phyloP scores from a whole-genome alignment of 2,888 invertebrate species.

The Anthophora plumipes region DNA sequence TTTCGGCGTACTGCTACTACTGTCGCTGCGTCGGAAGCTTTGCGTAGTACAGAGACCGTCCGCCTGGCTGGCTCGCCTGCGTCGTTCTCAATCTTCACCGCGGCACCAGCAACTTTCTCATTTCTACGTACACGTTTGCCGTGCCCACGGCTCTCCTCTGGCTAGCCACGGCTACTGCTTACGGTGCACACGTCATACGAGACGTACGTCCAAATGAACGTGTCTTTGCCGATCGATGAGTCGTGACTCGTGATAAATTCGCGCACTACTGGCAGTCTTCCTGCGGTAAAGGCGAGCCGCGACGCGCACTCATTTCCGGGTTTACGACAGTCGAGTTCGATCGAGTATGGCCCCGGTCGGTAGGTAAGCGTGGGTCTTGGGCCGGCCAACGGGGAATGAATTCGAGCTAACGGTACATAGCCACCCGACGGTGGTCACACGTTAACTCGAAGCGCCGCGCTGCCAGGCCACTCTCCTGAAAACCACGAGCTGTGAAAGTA shows the following conservation, averaged over 20 bases:
- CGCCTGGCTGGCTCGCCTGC: constrained; percentile 69
- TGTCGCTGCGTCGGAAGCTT: constrained; percentile 63
- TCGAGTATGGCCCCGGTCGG: constrained; percentile 70
- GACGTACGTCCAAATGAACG: constrained; percentile 47
- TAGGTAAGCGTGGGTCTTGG: constrained; percentile 70
- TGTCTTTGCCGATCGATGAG: constrained; percentile 44
- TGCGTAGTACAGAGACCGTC: constrained; percentile 70
- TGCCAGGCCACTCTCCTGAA: constrained; percentile 65
- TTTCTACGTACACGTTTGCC: constrained; percentile 74
- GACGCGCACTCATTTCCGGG: constrained; percentile 73
- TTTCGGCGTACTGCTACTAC: constrained; percentile 65
- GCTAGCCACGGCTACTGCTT: constrained; percentile 39
- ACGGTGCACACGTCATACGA: constrained; percentile 68
- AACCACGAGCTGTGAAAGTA: constrained; percentile 67
- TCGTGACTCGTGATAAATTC: constrained; percentile 64
- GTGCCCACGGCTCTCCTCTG: constrained; percentile 38
- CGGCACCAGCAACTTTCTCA: constrained; percentile 77
- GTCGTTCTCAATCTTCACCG: constrained; percentile 73
- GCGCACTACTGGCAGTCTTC: constrained; percentile 61
- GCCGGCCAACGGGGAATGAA: constrained; percentile 77
- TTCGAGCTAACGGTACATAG: constrained; percentile 80
- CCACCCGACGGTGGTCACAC: constrained; percentile 65
- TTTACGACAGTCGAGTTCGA: constrained; percentile 68
- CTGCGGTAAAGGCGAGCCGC: constrained; percentile 53
- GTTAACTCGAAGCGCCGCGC: constrained; percentile 64